Evolutionary conservation across 2,888 invertebrate genomes (phyloP), one percentile per base, ranked within the genome.

Genomic region (Pteria penguin): DNA sequence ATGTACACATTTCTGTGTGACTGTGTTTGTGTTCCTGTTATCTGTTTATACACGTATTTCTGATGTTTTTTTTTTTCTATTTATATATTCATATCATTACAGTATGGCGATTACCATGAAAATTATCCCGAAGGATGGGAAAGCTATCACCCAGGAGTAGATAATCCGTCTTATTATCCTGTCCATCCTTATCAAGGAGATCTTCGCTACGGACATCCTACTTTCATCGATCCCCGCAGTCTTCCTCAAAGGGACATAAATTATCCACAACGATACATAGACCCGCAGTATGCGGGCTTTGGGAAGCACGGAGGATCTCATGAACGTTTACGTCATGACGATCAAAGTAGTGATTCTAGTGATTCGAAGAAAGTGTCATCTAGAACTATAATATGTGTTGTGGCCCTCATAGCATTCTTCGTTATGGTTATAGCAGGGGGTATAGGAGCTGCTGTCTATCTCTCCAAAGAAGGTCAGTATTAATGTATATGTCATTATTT

Each of bases 391-490:
- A 45, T 45, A 45, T 45, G 45, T 45, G 45, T 45, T 45, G 45
- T 45, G 18, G 45, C 18, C 8, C 8, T 45, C 11, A 45, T 45
- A 45, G 45, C 18, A 45, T 45, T 31, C 22, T 33, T 72, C 5
- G 22, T 72, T 1, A 11, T 61, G 11, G 55, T 57, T 1, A 32
- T 72, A 8, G 65, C 11, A 2, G 63, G 55, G 2, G 72, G 55
- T 8, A 52, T 55, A 4, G 63, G 32, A 1, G 57, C 32, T 24
- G 57, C 55, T 27, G 55, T 72, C 24, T 72, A 55, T 65, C 33
- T 72, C 4, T 61, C 72, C n/a, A 71, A n/a, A 45, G 45, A 18
- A 45, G 45, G 18, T 45, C 8, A 18, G 8, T 8, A 18, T 45
- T 14, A 45, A 18, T 45, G 18, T 45, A 45, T 18, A 45, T 45